These are phyloP conservation scores for Symphodus melops DNA, from an alignment of 2,113 vertebrate species.

Conservation along the genomic window DNA sequence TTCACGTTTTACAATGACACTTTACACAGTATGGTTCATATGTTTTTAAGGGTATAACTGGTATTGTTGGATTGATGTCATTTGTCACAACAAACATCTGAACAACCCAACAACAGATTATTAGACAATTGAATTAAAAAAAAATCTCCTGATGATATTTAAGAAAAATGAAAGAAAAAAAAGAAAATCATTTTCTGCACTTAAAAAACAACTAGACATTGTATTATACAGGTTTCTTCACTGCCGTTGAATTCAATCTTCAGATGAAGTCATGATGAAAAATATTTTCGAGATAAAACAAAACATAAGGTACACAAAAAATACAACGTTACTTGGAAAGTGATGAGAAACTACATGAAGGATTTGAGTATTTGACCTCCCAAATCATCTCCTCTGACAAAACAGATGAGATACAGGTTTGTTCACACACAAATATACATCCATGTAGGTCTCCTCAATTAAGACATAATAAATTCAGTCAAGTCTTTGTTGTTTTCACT, in stretches of 20 bases:
- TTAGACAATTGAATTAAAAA: too few relatives aligned
- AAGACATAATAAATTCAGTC: conserved; percentile 81
- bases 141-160: too few relatives aligned
- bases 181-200: too few relatives aligned
- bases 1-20: too few relatives aligned
- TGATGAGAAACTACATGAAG: conserved; percentile 38
- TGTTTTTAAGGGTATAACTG: too few relatives aligned
- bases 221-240: too few relatives aligned
- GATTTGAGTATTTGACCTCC: conserved; percentile 43
- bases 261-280: not conserved
- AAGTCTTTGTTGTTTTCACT: conserved; percentile 68
- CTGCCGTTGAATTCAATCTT: not conserved
- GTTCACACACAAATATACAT: conserved; percentile 78
- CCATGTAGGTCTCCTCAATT: conserved; percentile 75
- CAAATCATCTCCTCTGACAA: conserved; percentile 51
- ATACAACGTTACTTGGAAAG: not conserved
- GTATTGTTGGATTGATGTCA: not conserved
- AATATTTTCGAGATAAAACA: not conserved
- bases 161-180: too few relatives aligned
- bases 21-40: too few relatives aligned
- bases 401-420: conserved; percentile 42
- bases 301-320: not conserved
- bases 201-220: too few relatives aligned
- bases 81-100: not conserved
- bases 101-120: not conserved